A percentile compares a stretch with the other conserved stretches of the same genome.
phyloP scores from a whole-genome alignment of 2,888 invertebrate species.

The Coremacera marginata region DNA sequence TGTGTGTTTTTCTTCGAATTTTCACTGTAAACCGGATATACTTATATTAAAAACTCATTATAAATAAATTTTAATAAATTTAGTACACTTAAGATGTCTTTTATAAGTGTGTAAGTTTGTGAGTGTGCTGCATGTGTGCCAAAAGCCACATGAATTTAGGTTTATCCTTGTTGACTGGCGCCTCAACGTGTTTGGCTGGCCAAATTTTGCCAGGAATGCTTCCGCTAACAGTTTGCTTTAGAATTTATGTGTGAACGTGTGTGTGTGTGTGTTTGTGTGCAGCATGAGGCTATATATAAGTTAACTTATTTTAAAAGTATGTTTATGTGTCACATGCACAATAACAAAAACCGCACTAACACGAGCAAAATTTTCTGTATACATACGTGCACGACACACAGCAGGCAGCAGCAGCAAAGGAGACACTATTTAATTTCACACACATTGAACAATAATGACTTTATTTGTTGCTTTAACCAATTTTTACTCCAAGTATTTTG shows the following conservation, averaged over 20 bases:
- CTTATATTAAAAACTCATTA: slow-evolving; percentile 10
- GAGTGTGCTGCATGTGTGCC: too few species aligned
- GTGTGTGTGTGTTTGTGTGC: too few species aligned
- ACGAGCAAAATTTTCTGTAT: slow-evolving; percentile 17
- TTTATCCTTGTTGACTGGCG: neutral
- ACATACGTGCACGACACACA: neutral
- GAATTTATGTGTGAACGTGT: neutral
- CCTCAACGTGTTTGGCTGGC: neutral
- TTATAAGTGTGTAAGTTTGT: too few species aligned
- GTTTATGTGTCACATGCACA: neutral
- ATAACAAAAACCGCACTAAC: neutral
- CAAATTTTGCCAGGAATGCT: neutral
- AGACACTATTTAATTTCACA: neutral
- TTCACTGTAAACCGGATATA: slow-evolving; percentile 11
- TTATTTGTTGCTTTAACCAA: too few species aligned
- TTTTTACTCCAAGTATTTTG: too few species aligned
- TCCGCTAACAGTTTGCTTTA: neutral
- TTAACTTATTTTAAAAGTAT: neutral
- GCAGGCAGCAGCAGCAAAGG: neutral
- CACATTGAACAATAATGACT: neutral
- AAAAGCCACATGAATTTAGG: too few species aligned
- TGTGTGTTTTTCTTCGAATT: neutral
- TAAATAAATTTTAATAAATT: too few species aligned
- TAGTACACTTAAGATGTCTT: too few species aligned
- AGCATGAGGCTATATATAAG: too few species aligned